Percentiles rank a stretch among this genome's conserved stretches.
phyloP scores from a whole-genome alignment of 2,888 invertebrate species.

The Idaea aversata region DNA sequence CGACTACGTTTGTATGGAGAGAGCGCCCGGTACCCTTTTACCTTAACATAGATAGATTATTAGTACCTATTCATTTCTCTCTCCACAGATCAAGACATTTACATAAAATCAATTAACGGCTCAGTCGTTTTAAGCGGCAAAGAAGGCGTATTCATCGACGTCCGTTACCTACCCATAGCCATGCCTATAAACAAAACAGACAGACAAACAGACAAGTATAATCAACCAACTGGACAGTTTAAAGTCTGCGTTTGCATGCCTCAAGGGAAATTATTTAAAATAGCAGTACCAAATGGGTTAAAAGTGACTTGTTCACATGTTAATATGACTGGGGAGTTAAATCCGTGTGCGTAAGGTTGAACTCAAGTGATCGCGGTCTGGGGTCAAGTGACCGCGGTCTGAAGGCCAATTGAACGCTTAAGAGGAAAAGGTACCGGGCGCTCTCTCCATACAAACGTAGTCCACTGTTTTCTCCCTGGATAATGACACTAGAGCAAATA shows the following conservation, averaged over 20 bases:
- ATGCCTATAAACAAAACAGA: conserved; percentile 58
- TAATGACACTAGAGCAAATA: too few species aligned
- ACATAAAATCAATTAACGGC: conserved; percentile 87
- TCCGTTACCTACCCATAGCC: conserved; percentile 85
- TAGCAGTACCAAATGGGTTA: conserved; percentile 84
- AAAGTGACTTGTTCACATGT: conserved; percentile 83
- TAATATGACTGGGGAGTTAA: conserved; percentile 80
- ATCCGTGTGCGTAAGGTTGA: conserved; percentile 80
- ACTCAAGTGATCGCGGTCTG: too few species aligned
- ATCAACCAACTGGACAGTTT: conserved; percentile 80
- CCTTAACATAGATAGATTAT: too few species aligned
- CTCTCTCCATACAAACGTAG: too few species aligned
- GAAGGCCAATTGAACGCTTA: too few species aligned
- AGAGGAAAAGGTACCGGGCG: too few species aligned
- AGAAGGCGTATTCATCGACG: conserved; percentile 86
- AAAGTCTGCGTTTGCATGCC: conserved; percentile 96
- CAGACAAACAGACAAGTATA: conserved; percentile 40
- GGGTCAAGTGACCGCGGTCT: too few species aligned
- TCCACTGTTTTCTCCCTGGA: too few species aligned
- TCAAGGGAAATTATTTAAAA: conserved; percentile 89
- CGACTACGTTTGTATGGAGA: too few species aligned
- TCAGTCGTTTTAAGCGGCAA: conserved; percentile 85
- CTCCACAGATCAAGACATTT: conserved; percentile 84
- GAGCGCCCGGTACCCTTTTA: too few species aligned
- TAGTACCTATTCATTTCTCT: too few species aligned